Conservation (phyloP, 2,113 vertebrate genomes). For the Perca flavescens region DNA sequence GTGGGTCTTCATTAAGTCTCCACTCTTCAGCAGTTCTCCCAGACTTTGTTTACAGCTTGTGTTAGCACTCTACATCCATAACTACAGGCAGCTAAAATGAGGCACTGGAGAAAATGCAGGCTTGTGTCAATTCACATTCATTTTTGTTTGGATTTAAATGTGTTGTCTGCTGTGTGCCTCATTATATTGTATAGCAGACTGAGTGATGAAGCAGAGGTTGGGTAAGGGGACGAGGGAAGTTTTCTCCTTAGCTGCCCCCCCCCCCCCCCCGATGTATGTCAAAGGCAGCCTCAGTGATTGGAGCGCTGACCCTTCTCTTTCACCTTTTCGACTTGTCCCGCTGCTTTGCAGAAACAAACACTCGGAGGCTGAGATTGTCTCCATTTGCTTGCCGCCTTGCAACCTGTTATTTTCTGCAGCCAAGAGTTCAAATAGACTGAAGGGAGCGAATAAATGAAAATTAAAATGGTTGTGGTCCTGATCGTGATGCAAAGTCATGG, state of each 20-base stretch:
- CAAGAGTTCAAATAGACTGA: constrained; percentile 23
- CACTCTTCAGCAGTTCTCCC: background rate
- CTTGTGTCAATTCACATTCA: background rate
- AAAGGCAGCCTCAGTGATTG: constrained; percentile 48
- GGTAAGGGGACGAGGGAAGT: constrained; percentile 1
- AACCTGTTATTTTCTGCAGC: constrained; percentile 62
- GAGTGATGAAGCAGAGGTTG: constrained; percentile 33
- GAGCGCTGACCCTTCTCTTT: constrained; percentile 44
- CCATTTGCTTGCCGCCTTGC: constrained; percentile 25
- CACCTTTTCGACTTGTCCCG: constrained; percentile 37
- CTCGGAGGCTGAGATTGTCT: constrained; percentile 43
- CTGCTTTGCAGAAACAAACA: constrained; percentile 47
- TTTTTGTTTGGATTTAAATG: constrained; percentile 1
- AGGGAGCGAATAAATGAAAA: background rate
- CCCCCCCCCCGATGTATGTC: background rate
- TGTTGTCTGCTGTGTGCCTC: constrained; percentile 12
- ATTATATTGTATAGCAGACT: constrained; percentile 22
- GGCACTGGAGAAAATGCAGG: background rate
- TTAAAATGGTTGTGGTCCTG: constrained; percentile 13
- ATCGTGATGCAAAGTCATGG: constrained; percentile 24
- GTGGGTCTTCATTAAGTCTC: constrained; percentile 35
- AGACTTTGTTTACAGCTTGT: constrained; percentile 18
- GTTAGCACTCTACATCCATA: background rate
- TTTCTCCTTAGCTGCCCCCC: constrained; percentile 18
- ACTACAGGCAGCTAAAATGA: constrained; percentile 1